Conservation (phyloP, 2,113 vertebrate species). For the Entomyzon cyanotis region DNA sequence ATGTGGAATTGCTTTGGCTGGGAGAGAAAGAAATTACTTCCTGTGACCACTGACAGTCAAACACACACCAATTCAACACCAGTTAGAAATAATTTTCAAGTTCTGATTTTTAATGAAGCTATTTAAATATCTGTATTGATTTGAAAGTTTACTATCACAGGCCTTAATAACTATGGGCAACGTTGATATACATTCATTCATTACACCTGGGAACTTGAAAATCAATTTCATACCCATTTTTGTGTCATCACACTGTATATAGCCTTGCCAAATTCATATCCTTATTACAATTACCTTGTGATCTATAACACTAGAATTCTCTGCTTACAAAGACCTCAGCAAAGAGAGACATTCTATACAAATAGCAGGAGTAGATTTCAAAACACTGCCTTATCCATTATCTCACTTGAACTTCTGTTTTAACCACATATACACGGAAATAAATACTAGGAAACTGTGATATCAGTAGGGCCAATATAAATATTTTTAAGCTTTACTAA, state of each 20-base stretch:
- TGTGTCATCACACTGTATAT: neutral
- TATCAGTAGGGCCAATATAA: neutral
- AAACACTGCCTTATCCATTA: neutral
- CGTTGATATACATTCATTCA: neutral
- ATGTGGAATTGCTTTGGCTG: neutral
- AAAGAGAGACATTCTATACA: neutral
- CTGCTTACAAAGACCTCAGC: neutral
- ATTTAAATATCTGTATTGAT: neutral
- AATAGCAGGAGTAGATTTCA: neutral
- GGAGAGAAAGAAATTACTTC: neutral
- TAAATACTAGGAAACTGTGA: neutral
- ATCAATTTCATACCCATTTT: neutral
- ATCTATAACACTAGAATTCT: neutral
- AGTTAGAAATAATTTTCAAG: neutral
- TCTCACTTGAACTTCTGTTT: neutral
- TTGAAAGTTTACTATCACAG: neutral
- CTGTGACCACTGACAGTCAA: neutral
- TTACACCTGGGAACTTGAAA: neutral
- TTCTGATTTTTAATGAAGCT: neutral
- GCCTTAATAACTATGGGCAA: neutral
- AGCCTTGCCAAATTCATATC: neutral
- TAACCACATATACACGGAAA: neutral
- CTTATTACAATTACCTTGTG: neutral
- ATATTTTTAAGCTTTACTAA: neutral
- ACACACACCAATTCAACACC: neutral